phyloP scores from a whole-genome alignment of 1,140 invertebrate genomes.

The Agrypnia vestita region DNA sequence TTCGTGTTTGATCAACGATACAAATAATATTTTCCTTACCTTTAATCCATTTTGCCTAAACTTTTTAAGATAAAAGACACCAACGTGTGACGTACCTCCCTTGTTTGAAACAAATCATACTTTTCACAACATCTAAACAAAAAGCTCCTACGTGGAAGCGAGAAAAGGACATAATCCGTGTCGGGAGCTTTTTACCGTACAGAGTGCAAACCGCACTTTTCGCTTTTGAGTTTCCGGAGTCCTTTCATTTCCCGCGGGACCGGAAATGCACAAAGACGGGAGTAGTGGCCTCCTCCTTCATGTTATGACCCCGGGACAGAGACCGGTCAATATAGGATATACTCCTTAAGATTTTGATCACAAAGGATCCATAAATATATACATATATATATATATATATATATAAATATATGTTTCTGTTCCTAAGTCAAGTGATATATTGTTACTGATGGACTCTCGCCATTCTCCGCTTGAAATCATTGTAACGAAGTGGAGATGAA shows the following conservation, averaged over 20 bases:
- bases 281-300: background rate
- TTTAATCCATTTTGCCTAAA: too few species aligned
- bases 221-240: conserved; percentile 36
- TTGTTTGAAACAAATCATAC: conserved; percentile 19
- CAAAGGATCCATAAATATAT: background rate
- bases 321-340: conserved; percentile 10
- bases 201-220: conserved; percentile 41
- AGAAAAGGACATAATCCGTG: conserved; percentile 13
- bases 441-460: too few species aligned
- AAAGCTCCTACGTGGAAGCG: background rate
- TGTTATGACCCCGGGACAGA: conserved; percentile 25
- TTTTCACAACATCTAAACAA: conserved; percentile 13
- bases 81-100: too few species aligned
- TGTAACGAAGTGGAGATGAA: too few species aligned
- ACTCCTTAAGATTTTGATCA: conserved; percentile 4
- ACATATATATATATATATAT: too few species aligned
- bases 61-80: too few species aligned
- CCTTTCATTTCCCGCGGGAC: conserved; percentile 34
- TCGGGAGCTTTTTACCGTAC: conserved; percentile 16
- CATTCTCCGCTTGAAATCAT: too few species aligned
- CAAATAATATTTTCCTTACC: too few species aligned
- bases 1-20: too few species aligned
- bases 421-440: too few species aligned
- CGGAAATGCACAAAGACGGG: conserved; percentile 33
- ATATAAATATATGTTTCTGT: too few species aligned